Evolutionary conservation across 2,113 vertebrate genomes (phyloP).

Genomic region (Nothoprocta perdicaria): DNA sequence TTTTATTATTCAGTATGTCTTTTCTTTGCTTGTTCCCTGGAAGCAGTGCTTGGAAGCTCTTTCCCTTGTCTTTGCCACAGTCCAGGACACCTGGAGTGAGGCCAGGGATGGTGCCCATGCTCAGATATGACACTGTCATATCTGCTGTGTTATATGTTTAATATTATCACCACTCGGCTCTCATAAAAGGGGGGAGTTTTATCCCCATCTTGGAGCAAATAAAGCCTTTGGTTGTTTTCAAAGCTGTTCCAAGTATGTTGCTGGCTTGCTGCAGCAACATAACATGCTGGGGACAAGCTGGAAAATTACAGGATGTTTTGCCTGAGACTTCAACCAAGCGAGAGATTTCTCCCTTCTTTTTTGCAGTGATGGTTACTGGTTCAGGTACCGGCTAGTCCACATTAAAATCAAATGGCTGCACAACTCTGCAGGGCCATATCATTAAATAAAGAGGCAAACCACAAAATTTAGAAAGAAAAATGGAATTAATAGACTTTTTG

Average conservation of each 20-base stretch:
- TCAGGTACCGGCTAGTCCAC: not conserved
- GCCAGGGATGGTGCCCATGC: not conserved
- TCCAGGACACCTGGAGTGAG: not conserved
- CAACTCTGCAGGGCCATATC: not conserved
- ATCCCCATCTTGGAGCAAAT: not conserved
- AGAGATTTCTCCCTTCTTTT: not conserved
- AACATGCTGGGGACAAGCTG: slow-evolving; percentile 17
- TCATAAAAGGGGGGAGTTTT: not conserved
- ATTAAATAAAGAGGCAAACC: not conserved
- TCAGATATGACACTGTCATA: not conserved
- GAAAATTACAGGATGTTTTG: not conserved
- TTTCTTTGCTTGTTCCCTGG: not conserved
- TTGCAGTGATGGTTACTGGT: not conserved
- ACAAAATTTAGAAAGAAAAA: not conserved
- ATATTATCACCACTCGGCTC: not conserved
- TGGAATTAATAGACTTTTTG: not conserved
- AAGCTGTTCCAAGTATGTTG: not conserved
- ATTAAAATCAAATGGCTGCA: not conserved
- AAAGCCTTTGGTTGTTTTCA: slow-evolving; percentile 25
- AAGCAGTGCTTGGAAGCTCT: not conserved
- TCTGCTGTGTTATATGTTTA: not conserved
- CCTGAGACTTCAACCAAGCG: not conserved
- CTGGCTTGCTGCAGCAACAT: not conserved
- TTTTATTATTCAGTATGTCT: not conserved
- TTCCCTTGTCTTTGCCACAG: not conserved